These are phyloP conservation scores for Troides oblongomaculatus DNA, from an alignment of 2,888 invertebrate genomes.

Conservation along the genomic window DNA sequence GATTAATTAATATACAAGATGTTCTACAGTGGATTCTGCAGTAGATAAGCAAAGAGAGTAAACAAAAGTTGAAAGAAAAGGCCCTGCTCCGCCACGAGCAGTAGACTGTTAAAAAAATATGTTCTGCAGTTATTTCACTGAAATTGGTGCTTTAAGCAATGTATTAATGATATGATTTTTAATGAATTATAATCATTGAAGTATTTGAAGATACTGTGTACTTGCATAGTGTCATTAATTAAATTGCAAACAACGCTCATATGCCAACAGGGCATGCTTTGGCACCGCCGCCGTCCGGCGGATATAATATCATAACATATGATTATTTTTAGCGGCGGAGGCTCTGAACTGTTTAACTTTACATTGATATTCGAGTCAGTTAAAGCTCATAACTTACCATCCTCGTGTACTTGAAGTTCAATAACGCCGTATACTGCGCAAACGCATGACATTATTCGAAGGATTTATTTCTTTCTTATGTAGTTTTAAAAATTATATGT, in stretches of 20 bases:
- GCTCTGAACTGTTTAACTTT: conserved; percentile 36
- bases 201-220: not conserved
- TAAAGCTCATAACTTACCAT: conserved; percentile 26
- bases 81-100: no score
- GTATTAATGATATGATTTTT: no score
- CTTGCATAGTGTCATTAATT: conserved; percentile 28
- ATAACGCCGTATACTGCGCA: conserved; percentile 2
- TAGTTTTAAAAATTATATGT: no score
- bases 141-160: no score
- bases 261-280: conserved; percentile 68
- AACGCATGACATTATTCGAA: not conserved
- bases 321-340: conserved; percentile 61
- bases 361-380: conserved; percentile 57
- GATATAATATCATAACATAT: conserved; percentile 58
- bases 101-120: no score
- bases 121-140: no score
- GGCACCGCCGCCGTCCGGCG: conserved; percentile 56
- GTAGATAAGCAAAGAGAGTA: no score
- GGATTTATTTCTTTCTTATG: not conserved
- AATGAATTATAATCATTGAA: not conserved
- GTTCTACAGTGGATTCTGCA: no score
- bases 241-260: conserved; percentile 44
- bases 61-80: no score
- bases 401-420: conserved; percentile 21
- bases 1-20: not conserved